These are phyloP conservation scores for Pelobates cultripes DNA, from an alignment of 2,797 vertebrate genomes.

Conservation along the genomic window DNA sequence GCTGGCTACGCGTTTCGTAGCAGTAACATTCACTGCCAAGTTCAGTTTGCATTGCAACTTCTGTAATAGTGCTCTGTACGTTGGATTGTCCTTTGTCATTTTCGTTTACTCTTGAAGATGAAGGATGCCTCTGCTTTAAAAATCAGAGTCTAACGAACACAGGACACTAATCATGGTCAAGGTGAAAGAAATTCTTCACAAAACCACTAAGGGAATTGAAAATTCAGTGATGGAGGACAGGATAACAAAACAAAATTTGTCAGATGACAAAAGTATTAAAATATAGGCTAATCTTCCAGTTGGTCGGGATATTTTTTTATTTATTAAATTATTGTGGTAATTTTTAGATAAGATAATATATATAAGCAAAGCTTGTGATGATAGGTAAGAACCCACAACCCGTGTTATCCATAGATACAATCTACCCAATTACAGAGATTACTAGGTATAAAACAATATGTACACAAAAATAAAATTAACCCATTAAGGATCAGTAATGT, in stretches of 20 bases:
- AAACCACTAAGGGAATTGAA: slow-evolving; percentile 11
- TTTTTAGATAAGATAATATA: too few species aligned
- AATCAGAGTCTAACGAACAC: neutral
- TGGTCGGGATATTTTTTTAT: neutral
- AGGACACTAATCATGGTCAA: slow-evolving; percentile 10
- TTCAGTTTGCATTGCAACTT: too few species aligned
- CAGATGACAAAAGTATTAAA: neutral
- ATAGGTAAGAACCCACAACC: too few species aligned
- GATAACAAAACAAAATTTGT: neutral
- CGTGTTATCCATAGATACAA: too few species aligned
- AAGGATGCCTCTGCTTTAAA: neutral
- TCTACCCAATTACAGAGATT: too few species aligned
- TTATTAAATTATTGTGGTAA: neutral
- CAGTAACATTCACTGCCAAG: neutral
- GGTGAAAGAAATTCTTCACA: slow-evolving; percentile 5
- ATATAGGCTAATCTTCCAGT: neutral
- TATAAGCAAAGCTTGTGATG: too few species aligned
- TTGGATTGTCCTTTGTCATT: neutral
- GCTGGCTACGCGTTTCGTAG: too few species aligned
- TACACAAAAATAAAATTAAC: too few species aligned
- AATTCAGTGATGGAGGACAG: neutral
- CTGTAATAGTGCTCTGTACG: neutral
- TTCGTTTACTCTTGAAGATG: slow-evolving; percentile 8
- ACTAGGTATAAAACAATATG: too few species aligned
- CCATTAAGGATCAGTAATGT: too few species aligned